Evolutionary conservation across 2,113 vertebrate species (phyloP).

Genomic region (Syngnathus floridae): DNA sequence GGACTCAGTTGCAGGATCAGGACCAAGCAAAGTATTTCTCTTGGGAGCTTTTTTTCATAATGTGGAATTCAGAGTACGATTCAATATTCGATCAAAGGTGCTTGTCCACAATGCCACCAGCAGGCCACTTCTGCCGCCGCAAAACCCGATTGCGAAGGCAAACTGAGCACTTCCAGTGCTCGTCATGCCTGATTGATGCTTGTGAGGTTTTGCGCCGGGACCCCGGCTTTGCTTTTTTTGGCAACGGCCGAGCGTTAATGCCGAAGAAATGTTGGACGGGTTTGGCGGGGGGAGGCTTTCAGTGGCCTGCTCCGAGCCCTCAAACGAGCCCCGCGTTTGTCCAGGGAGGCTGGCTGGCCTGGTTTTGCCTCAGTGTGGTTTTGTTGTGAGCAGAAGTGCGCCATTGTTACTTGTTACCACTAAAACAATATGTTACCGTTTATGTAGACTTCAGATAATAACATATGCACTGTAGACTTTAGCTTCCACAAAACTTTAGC

Average conservation of each 20-base stretch:
- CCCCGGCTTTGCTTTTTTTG: slow-evolving; percentile 46
- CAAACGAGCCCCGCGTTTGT: slow-evolving; percentile 50
- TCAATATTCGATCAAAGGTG: neutral
- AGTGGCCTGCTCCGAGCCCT: slow-evolving; percentile 45
- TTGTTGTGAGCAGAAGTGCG: slow-evolving; percentile 2
- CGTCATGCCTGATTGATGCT: slow-evolving; percentile 43
- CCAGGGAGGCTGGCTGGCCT: slow-evolving; percentile 26
- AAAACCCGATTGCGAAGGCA: neutral
- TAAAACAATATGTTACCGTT: slow-evolving; percentile 27
- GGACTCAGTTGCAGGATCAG: neutral
- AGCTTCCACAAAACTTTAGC: neutral
- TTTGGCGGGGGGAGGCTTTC: slow-evolving; percentile 22
- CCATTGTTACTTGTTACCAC: slow-evolving; percentile 10
- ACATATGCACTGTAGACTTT: neutral
- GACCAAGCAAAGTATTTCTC: neutral
- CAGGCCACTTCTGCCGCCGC: neutral
- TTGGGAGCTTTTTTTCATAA: neutral
- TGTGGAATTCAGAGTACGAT: neutral
- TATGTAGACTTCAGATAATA: neutral
- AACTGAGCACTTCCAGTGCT: slow-evolving; percentile 17
- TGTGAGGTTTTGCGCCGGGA: slow-evolving; percentile 34
- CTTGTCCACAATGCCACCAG: neutral
- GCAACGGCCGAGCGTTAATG: slow-evolving; percentile 33
- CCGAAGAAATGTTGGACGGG: slow-evolving; percentile 16
- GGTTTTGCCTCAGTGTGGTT: slow-evolving; percentile 19